Percentiles rank a stretch among this genome's conserved stretches.
These are phyloP conservation scores for Apotomis capreana DNA, from an alignment of 2,888 invertebrate genomes.

Conservation along the genomic window DNA sequence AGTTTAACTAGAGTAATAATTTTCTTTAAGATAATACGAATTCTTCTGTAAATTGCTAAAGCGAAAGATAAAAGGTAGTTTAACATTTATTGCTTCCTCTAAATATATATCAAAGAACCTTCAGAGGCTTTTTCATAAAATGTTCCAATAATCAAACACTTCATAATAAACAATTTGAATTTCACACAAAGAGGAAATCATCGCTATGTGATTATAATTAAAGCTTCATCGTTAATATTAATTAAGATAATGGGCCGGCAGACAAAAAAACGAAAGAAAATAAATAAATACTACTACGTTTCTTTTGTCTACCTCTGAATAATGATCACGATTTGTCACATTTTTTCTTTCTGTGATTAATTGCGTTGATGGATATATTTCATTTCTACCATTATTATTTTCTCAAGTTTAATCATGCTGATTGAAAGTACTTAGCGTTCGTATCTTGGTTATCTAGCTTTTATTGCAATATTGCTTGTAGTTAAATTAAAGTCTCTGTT, in stretches of 20 bases:
- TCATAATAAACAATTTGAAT: slow-evolving; percentile 3
- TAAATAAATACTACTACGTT: slow-evolving; percentile 8
- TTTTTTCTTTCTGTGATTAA: slow-evolving; percentile 9
- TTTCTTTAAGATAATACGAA: no score
- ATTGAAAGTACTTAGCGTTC: background rate
- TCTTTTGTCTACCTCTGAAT: slow-evolving; percentile 14
- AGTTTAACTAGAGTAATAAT: no score
- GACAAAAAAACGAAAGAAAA: background rate
- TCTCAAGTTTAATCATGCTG: background rate
- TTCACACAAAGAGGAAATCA: background rate
- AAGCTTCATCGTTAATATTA: slow-evolving; percentile 10
- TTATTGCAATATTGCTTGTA: background rate
- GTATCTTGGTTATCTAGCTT: background rate
- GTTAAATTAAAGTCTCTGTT: background rate
- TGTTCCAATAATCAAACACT: slow-evolving; percentile 12
- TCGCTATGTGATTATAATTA: slow-evolving; percentile 14
- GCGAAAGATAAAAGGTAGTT: no score
- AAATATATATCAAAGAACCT: background rate
- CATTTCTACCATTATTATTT: background rate
- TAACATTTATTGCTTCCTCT: no score
- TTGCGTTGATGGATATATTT: slow-evolving; percentile 1
- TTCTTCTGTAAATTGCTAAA: no score
- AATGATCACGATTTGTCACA: background rate
- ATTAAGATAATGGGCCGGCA: slow-evolving; percentile 8
- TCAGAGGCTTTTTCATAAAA: slow-evolving; percentile 1